These are phyloP conservation scores for Brachypterus glaber DNA, from an alignment of 2,888 invertebrate species.

Conservation along the genomic window DNA sequence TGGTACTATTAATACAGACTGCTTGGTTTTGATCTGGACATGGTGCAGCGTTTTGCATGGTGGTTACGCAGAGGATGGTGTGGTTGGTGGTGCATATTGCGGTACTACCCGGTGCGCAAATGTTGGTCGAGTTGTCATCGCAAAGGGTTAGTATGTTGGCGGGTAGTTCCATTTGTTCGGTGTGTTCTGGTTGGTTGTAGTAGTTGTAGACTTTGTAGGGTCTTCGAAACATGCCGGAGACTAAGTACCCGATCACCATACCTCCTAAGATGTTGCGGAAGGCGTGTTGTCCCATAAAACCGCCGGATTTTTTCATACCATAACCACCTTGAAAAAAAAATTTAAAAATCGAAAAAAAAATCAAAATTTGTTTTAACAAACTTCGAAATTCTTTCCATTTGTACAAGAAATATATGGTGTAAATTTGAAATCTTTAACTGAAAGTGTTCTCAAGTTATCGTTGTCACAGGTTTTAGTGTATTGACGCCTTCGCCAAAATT, in stretches of 20 bases:
- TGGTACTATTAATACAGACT: slow-evolving; percentile 29
- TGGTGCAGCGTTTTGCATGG: slow-evolving; percentile 27
- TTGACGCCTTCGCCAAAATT: no score
- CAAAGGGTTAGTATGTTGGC: slow-evolving; percentile 32
- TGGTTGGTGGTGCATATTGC: slow-evolving; percentile 33
- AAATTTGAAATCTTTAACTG: no score
- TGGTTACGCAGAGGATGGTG: slow-evolving; percentile 33
- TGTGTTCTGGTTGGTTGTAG: slow-evolving; percentile 31
- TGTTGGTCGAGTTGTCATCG: slow-evolving; percentile 30
- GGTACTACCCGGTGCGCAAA: slow-evolving; percentile 32
- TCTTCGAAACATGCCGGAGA: slow-evolving; percentile 27
- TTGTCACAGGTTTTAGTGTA: no score
- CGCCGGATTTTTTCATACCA: slow-evolving; percentile 23
- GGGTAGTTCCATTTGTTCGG: slow-evolving; percentile 31
- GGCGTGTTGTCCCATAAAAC: slow-evolving; percentile 30
- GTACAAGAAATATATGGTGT: no score
- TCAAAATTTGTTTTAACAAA: no score
- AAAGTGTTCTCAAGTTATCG: no score
- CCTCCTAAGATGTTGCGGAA: slow-evolving; percentile 33
- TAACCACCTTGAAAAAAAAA: slow-evolving; percentile 15
- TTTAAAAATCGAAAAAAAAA: no score
- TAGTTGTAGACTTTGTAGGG: slow-evolving; percentile 34
- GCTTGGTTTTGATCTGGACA: slow-evolving; percentile 27
- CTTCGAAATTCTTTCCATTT: no score
- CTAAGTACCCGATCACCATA: slow-evolving; percentile 32